Evolutionary conservation across 2,113 vertebrate species (phyloP), one percentile per base, ranked within the genome.

Genomic region (Percina caprodes): DNA sequence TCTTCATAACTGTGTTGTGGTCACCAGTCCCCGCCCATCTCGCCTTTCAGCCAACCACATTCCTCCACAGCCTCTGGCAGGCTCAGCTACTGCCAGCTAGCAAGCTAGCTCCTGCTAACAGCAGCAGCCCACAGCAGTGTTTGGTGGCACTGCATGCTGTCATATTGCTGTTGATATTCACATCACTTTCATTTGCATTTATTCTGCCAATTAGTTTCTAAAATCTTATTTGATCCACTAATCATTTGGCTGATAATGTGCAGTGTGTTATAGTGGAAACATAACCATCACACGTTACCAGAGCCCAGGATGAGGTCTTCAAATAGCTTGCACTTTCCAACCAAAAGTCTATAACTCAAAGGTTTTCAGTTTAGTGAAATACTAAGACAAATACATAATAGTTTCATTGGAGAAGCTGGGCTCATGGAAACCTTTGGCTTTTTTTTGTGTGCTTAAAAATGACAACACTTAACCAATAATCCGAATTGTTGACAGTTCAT

Each of bases 71-170:
- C 23, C 30, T 26, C 6, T 2, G 4, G 23, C 21, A 52, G 10
- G 5, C 54, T 23, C 56, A 23, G n/a, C 33, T 39, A 10, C 48
- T 48, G 23, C 45, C 21, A 33, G 19, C 16, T 48, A 63, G 30
- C 13, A 58, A 5, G 68, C 54, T 55, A 83, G 62, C 54, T 35
- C 35, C 15, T 30, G 33, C 54, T 68, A 77, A 46, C 81, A 16
- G 0, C 6, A 24, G 48, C 18, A 30, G n/a, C 5, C 1, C 33
- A 10, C 12, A 26, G 21, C 5, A 8, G 23, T 54, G 23, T 18
- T 1, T 7, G 54, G n/a, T 21, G 5, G 21, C 21, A 45, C 21
- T 54, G 54, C 15, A 45, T 3, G 1, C 19, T 26, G 19, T 21
- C 42, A 65, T 49, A 11, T 2, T 49, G 1, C 48, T 24, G 15